phyloP scores from a whole-genome alignment of 2,113 vertebrate genomes.

The Phodopus roborovskii region DNA sequence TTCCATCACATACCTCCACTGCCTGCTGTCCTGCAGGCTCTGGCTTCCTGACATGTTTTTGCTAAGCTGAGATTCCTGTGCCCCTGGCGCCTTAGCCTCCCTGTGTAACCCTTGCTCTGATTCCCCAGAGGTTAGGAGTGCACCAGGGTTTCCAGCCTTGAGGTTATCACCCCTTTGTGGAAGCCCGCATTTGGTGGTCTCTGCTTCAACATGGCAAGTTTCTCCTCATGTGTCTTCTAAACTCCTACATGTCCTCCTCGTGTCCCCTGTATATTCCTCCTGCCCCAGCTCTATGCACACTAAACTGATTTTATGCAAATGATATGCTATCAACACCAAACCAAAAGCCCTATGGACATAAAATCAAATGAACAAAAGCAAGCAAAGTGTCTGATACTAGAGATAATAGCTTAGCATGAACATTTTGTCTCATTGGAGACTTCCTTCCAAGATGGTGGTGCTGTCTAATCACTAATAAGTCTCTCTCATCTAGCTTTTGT shows the following conservation, averaged over 20 bases:
- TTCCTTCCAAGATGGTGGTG: not conserved
- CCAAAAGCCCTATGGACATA: not conserved
- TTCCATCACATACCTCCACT: slow-evolving; percentile 25
- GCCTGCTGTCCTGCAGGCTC: slow-evolving; percentile 31
- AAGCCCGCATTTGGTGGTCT: not conserved
- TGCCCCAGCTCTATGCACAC: not conserved
- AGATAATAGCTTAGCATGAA: not conserved
- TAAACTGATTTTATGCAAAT: not conserved
- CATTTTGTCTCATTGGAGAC: not conserved
- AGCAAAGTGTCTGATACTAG: not conserved
- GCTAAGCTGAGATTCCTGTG: slow-evolving; percentile 53
- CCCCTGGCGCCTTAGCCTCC: not conserved
- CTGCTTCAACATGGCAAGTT: not conserved
- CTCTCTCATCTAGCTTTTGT: not conserved
- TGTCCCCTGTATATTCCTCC: not conserved
- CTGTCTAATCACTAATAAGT: not conserved
- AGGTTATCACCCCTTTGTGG: not conserved
- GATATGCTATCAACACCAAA: not conserved
- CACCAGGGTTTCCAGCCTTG: not conserved
- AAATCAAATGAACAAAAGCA: not conserved
- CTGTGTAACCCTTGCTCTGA: slow-evolving; percentile 10
- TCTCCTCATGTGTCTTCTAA: not conserved
- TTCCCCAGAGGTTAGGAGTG: slow-evolving; percentile 1
- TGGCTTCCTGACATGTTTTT: slow-evolving; percentile 67
- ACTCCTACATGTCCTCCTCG: not conserved